Evolutionary conservation across 2,113 vertebrate species (phyloP).

Genomic region (Brachyhypopomus gauderio): DNA sequence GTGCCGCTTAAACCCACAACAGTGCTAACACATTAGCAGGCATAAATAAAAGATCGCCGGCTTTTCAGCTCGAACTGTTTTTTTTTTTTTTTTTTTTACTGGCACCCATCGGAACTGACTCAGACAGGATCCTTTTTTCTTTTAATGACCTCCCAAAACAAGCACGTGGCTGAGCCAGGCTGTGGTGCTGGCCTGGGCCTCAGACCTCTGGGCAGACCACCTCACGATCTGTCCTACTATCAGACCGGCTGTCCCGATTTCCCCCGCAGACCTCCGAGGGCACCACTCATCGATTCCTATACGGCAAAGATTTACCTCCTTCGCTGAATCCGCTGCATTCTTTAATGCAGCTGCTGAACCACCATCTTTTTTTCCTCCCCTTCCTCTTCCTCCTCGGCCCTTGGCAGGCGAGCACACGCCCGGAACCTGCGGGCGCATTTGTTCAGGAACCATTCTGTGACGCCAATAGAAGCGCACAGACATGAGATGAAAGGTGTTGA

Average conservation of each 20-base stretch:
- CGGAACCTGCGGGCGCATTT: neutral
- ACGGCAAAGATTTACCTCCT: constrained; percentile 24
- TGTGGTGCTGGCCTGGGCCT: neutral
- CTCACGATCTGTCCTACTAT: constrained; percentile 6
- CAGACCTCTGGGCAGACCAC: constrained; percentile 6
- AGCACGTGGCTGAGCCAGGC: neutral
- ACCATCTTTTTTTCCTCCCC: constrained; percentile 5
- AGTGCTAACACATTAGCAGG: neutral
- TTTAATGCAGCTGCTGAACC: neutral
- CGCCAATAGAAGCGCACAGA: neutral
- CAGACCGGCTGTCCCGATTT: constrained; percentile 45
- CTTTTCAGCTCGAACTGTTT: constrained; percentile 8
- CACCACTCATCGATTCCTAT: constrained; percentile 47
- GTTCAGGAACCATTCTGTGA: neutral
- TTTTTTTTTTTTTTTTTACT: neutral
- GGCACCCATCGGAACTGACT: neutral
- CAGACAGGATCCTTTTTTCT: neutral
- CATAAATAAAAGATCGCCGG: constrained; percentile 46
- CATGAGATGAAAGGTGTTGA: constrained; percentile 31
- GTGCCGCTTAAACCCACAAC: constrained; percentile 32
- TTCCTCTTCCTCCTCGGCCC: neutral
- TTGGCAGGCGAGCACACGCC: neutral
- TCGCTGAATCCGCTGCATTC: constrained; percentile 35
- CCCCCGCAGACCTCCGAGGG: constrained; percentile 34
- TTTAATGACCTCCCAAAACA: neutral